Percentiles rank a stretch among this genome's conserved stretches.
phyloP scores from a whole-genome alignment of 2,888 invertebrate genomes.

The Lagria hirta region DNA sequence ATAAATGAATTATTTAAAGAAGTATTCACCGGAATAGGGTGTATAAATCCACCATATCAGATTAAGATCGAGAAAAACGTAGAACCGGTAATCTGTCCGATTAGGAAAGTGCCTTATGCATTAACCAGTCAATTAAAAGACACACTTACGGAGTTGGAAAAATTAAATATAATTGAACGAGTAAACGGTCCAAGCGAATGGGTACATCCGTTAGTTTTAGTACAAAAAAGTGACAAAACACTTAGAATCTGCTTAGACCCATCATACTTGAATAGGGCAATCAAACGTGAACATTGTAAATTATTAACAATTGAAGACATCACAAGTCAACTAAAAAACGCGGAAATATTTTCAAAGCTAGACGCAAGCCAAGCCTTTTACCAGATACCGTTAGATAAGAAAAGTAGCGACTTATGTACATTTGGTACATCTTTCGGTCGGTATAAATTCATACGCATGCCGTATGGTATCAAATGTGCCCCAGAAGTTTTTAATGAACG shows the following conservation, averaged over 20 bases:
- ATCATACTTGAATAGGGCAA: conserved; percentile 11
- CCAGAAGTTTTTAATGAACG: conserved; percentile 37
- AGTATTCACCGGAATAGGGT: conserved; percentile 6
- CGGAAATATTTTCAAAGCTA: conserved; percentile 1
- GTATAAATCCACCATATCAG: neutral
- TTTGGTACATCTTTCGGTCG: conserved; percentile 22
- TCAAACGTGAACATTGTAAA: conserved; percentile 11
- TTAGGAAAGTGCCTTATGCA: conserved; percentile 1
- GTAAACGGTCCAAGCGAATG: conserved; percentile 20
- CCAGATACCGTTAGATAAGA: conserved; percentile 23
- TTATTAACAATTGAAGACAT: conserved; percentile 1
- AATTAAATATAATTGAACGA: conserved; percentile 22
- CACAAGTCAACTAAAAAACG: neutral
- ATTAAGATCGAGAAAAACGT: conserved; percentile 2
- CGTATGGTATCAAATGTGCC: conserved; percentile 7
- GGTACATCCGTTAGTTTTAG: conserved; percentile 15
- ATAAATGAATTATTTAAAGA: neutral
- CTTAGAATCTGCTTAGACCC: conserved; percentile 15
- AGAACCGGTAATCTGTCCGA: conserved; percentile 5
- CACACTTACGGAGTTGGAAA: conserved; percentile 23
- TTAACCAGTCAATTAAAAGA: conserved; percentile 16
- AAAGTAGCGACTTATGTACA: conserved; percentile 20
- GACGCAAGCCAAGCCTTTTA: conserved; percentile 9
- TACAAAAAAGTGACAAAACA: conserved; percentile 11
- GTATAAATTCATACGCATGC: conserved; percentile 9